Evolutionary conservation across 2,113 vertebrate species (phyloP).

Genomic region (Phycodurus eques): DNA sequence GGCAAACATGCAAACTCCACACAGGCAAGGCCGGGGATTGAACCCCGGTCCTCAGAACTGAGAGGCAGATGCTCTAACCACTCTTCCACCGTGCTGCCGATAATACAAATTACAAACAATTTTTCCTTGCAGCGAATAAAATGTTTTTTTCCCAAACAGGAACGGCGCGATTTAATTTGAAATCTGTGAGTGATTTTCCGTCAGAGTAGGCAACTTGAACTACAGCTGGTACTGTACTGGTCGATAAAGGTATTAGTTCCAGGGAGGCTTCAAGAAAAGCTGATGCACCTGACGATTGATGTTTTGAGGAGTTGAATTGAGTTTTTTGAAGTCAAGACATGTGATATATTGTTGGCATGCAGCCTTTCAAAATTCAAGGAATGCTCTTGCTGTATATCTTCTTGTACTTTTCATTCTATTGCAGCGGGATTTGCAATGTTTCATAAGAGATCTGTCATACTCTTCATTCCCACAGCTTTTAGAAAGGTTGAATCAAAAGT

Average conservation of each 20-base stretch:
- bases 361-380: slow-evolving; percentile 31
- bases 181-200: slow-evolving; percentile 46
- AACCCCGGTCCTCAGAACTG: no score
- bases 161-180: slow-evolving; percentile 18
- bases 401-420: slow-evolving; percentile 8
- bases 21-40: no score
- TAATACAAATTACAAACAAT: not conserved
- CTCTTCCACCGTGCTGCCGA: not conserved
- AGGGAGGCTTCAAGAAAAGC: slow-evolving; percentile 21
- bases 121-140: no score
- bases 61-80: not conserved
- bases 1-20: no score
- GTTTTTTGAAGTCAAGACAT: slow-evolving; percentile 44
- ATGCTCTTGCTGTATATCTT: slow-evolving; percentile 25
- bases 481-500: not conserved
- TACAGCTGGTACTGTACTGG: slow-evolving; percentile 38
- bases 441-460: not conserved
- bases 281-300: slow-evolving; percentile 19
- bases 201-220: slow-evolving; percentile 16
- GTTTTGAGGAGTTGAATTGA: slow-evolving; percentile 21
- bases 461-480: slow-evolving; percentile 4
- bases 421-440: slow-evolving; percentile 5
- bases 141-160: not conserved
- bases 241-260: slow-evolving; percentile 24
- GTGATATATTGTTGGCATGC: slow-evolving; percentile 36